Evolutionary conservation across 1,140 invertebrate genomes (phyloP).

Genomic region (Aphidius gifuensis): DNA sequence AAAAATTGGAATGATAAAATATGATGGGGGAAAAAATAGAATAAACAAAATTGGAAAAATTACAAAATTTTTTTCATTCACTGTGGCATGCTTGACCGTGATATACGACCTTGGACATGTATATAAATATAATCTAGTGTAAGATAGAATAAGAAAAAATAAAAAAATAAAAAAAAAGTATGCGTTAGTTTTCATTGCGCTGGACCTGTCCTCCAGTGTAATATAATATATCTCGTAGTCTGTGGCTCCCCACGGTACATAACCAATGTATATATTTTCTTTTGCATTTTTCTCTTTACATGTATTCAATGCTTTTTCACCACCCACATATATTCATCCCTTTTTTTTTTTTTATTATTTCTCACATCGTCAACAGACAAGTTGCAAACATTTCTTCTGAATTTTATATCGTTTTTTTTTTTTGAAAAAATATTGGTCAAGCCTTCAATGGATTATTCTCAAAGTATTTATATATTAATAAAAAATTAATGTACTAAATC

Average conservation of each 20-base stretch:
- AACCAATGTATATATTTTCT: slow-evolving; percentile 17
- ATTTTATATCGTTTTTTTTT: too few relatives aligned
- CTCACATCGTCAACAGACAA: too few relatives aligned
- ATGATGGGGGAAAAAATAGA: background rate
- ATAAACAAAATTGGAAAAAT: slow-evolving; percentile 14
- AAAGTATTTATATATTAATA: too few relatives aligned
- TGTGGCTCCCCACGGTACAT: slow-evolving; percentile 48
- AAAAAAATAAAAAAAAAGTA: too few relatives aligned
- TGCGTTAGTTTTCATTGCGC: slow-evolving; percentile 52
- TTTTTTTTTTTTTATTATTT: background rate
- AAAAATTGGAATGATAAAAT: background rate
- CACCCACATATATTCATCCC: slow-evolving; percentile 13
- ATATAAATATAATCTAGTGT: background rate
- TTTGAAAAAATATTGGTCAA: too few relatives aligned
- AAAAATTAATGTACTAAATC: too few relatives aligned
- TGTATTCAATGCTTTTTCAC: background rate
- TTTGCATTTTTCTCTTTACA: slow-evolving; percentile 26
- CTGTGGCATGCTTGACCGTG: slow-evolving; percentile 36
- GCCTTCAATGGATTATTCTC: too few relatives aligned
- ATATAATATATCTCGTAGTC: slow-evolving; percentile 53
- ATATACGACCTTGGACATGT: slow-evolving; percentile 33
- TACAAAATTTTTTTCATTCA: slow-evolving; percentile 5
- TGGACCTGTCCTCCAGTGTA: slow-evolving; percentile 41
- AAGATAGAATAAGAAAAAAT: too few relatives aligned
- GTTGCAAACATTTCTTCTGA: too few relatives aligned